Base-by-base conservation (phyloP, 35 echinoderm and acorn worm species). In the Lytechinus pictus region DNA sequence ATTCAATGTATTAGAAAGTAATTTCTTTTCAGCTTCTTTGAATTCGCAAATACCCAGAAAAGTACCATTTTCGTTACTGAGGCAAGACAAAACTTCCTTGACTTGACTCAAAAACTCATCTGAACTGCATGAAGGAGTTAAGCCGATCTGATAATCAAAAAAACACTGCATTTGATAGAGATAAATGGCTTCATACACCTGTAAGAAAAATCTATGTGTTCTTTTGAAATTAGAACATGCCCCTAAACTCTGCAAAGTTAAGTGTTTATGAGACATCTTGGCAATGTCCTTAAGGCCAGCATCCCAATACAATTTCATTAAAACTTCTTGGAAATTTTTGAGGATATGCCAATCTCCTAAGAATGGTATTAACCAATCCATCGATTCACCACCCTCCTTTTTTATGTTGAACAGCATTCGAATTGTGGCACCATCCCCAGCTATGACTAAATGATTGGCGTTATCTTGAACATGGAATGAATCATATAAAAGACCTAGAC, bases 281-380 rank as follows among this genome's bases (percentile, higher is more conserved):
- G 60, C 60, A 8, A 66, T 10, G 10, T 66, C 11, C 21, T 66
- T 9, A 16, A 66, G 60, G 1, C 60, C 60, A 66, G 60, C 5
- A 66, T 66, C 60, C 60, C 12, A 66, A 10, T 66, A 66, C 4
- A 10, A 16, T 19, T 66, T 66, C 60, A 66, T 66, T 66, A 66
- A 66, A 66, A 66, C 4, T 66, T 66, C 60, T 10, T 95, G 96
- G 57, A 66, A 54, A 53, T 97, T 97, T 86, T 94, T 97, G 8
- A 97, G 60, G 1, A 92, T 9, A 95, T 97, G 96, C 96, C 96
- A 97, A 61, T 97, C 61, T 3, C 94, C 96, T 94, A 86, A 51
- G 19, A 86, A 97, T 1, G 94, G 94, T 24, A 97, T 53, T 29
- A 97, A 44, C 94, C 94, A 97, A n/a, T 86, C 61, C 29, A 97